Percentiles rank a stretch among this genome's conserved stretches.
Evolutionary conservation across 2,888 invertebrate species (phyloP).

Genomic region (Heliconius sara): DNA sequence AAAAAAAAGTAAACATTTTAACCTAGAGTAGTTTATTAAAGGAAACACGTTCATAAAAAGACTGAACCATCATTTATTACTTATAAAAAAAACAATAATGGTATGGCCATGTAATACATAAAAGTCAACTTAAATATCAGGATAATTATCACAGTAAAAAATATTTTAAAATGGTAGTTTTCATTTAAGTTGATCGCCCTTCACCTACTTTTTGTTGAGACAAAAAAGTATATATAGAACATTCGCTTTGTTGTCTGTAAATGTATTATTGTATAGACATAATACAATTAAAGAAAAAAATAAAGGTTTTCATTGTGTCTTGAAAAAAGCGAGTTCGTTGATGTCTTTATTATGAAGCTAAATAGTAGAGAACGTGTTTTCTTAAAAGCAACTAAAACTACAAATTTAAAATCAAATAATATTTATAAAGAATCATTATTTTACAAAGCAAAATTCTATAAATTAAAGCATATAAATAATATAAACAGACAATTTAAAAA

Average conservation of each 20-base stretch:
- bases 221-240: constrained; percentile 2
- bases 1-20: not conserved
- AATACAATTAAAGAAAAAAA: not conserved
- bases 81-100: constrained; percentile 26
- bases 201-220: constrained; percentile 36
- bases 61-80: constrained; percentile 29
- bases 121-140: constrained; percentile 50
- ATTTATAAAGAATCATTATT: not conserved
- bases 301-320: not conserved
- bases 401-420: not conserved
- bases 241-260: constrained; percentile 6
- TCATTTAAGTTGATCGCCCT: constrained; percentile 36
- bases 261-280: not conserved
- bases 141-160: constrained; percentile 36
- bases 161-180: constrained; percentile 34
- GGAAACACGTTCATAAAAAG: constrained; percentile 34
- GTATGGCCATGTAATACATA: constrained; percentile 58
- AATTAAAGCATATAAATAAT: not conserved
- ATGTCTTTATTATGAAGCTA: constrained; percentile 51
- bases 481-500: not conserved
- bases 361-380: not conserved
- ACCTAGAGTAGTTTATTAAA: not conserved
- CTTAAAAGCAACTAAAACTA: not conserved
- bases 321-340: constrained; percentile 34
- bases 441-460: not conserved